phyloP scores from a whole-genome alignment of 2,888 invertebrate species.

The Aspidapion aeneum region DNA sequence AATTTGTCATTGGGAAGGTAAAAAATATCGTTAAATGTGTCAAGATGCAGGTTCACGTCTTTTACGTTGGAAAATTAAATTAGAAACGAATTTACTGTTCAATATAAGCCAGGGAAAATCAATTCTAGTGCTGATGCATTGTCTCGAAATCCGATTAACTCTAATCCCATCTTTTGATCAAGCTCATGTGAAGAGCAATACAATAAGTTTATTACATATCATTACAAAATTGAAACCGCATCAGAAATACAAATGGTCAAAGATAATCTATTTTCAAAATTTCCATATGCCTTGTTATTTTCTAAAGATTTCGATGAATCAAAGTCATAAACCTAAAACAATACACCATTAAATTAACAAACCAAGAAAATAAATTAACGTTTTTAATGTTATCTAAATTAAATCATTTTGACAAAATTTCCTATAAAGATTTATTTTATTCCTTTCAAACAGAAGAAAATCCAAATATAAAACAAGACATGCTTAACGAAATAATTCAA shows the following conservation, averaged over 20 bases:
- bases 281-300: background rate
- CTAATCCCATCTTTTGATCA: no score
- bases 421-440: no score
- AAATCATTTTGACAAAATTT: no score
- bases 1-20: constrained; percentile 29
- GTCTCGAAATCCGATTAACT: background rate
- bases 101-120: constrained; percentile 29
- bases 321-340: no score
- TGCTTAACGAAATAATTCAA: constrained; percentile 11
- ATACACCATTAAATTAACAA: no score
- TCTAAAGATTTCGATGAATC: no score
- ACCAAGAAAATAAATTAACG: no score
- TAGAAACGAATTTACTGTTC: no score
- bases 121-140: constrained; percentile 27
- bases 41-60: constrained; percentile 30
- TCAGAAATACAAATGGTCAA: background rate
- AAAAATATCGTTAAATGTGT: constrained; percentile 31
- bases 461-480: constrained; percentile 12
- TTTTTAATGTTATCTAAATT: no score
- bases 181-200: no score
- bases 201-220: background rate
- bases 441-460: constrained; percentile 9
- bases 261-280: no score
- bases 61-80: constrained; percentile 29
- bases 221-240: background rate